These are phyloP conservation scores for Syrphus vitripennis DNA, from an alignment of 2,888 invertebrate species.

Conservation along the genomic window DNA sequence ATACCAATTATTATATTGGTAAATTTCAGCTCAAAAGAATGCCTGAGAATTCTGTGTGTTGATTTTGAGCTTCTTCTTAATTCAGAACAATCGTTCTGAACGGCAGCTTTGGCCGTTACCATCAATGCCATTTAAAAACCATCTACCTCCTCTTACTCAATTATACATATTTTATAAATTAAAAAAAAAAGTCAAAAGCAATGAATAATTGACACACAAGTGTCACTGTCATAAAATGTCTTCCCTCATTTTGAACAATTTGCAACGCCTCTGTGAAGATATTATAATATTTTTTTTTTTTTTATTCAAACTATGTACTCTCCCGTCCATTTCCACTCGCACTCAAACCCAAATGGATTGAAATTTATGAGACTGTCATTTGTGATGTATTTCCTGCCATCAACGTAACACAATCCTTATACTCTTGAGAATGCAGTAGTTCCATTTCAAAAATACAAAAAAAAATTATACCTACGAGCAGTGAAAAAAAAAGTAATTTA, in stretches of 20 bases:
- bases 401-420: constrained; percentile 53
- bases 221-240: constrained; percentile 52
- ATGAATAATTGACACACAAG: constrained; percentile 68
- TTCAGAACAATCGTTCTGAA: no score
- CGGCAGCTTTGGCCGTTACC: no score
- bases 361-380: constrained; percentile 68
- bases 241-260: constrained; percentile 26
- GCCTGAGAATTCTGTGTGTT: no score
- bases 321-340: background rate
- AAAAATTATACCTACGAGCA: background rate
- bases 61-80: no score
- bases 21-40: no score
- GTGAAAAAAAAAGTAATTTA: background rate
- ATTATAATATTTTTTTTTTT: constrained; percentile 4
- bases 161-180: constrained; percentile 10
- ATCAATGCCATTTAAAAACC: background rate
- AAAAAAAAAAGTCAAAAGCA: constrained; percentile 44
- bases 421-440: constrained; percentile 39
- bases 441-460: constrained; percentile 5
- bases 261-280: constrained; percentile 13
- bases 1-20: no score
- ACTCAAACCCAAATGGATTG: constrained; percentile 33
- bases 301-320: constrained; percentile 38
- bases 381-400: constrained; percentile 61
- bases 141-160: background rate